Conservation (phyloP, 1,140 invertebrate species). For the Caerostris darwini region DNA sequence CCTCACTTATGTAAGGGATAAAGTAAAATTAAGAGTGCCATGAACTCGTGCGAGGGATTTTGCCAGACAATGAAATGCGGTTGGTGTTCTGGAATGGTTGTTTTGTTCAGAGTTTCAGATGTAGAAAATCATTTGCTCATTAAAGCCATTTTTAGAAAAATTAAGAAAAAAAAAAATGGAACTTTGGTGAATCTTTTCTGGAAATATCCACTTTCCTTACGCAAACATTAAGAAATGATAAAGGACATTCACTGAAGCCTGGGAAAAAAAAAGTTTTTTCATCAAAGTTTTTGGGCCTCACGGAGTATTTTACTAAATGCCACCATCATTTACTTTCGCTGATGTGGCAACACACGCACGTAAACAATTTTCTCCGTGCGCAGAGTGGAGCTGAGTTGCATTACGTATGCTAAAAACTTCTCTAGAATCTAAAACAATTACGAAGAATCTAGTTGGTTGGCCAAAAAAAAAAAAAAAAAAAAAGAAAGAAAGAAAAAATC, state of each 20-base stretch:
- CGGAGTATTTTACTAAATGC: conserved; percentile 66
- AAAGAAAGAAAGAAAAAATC: neutral
- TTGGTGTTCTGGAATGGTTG: too few relatives aligned
- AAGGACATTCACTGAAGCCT: conserved; percentile 10
- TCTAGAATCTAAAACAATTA: conserved; percentile 69
- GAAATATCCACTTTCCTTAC: neutral
- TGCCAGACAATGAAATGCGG: conserved; percentile 3
- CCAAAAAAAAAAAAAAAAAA: neutral
- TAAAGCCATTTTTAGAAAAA: conserved; percentile 38
- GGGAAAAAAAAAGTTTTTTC: conserved; percentile 56
- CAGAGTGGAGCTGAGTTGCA: conserved; percentile 19
- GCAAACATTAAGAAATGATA: conserved; percentile 42
- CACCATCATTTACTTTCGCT: conserved; percentile 73
- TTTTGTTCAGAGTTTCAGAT: neutral
- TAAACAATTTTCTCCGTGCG: conserved; percentile 68
- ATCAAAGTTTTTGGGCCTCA: conserved; percentile 63
- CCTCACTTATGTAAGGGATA: neutral
- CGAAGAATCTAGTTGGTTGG: conserved; percentile 27
- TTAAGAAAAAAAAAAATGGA: neutral
- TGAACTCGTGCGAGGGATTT: neutral
- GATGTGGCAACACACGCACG: conserved; percentile 76
- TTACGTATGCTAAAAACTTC: conserved; percentile 68
- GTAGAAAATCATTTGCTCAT: neutral
- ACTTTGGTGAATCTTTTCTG: neutral
- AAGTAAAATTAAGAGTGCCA: conserved; percentile 25